Conservation (phyloP, 2,797 vertebrate species). For the Arremon aurantiirostris region DNA sequence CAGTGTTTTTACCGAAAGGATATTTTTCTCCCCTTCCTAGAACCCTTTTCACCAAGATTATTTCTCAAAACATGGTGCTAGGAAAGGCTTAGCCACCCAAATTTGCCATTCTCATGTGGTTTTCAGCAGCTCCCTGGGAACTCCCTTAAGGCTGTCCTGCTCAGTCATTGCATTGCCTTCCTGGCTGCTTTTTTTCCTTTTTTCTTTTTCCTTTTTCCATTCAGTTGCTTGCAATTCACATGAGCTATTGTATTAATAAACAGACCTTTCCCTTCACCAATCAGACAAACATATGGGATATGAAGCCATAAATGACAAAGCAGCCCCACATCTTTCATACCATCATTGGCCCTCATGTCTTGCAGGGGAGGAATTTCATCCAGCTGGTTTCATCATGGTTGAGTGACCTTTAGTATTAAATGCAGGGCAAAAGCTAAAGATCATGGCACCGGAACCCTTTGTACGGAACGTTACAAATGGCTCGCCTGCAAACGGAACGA, state of each 20-base stretch:
- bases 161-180: background rate
- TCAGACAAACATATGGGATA: background rate
- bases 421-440: conserved; percentile 39
- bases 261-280: background rate
- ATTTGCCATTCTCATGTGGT: background rate
- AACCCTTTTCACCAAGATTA: background rate
- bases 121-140: background rate
- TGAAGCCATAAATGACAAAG: conserved; percentile 20
- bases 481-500: background rate
- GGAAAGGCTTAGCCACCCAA: background rate
- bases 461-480: background rate
- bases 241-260: conserved; percentile 4
- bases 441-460: conserved; percentile 1
- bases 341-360: background rate
- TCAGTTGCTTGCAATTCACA: background rate
- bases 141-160: background rate
- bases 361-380: conserved; percentile 25
- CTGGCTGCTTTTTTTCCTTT: background rate
- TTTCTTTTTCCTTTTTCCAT: rapidly evolving
- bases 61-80: background rate
- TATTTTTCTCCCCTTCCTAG: background rate
- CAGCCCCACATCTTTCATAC: background rate
- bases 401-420: conserved; percentile 8
- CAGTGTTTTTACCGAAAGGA: background rate
- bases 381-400: background rate